Conservation (phyloP, 2,888 invertebrate genomes). For the Phania funesta region DNA sequence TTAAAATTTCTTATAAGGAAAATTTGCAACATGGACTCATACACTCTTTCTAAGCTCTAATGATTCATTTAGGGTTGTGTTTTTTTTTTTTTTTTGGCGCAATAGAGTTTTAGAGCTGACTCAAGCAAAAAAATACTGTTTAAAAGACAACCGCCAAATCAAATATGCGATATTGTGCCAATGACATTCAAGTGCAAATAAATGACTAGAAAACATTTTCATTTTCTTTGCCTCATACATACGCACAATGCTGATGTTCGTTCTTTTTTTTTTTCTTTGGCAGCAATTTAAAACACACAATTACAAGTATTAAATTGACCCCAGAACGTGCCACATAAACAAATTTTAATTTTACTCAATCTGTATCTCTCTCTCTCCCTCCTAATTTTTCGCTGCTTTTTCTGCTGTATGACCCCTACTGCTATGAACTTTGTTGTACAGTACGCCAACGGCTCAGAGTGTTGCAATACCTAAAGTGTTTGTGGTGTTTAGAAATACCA, state of each 20-base stretch:
- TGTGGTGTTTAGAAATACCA: slow-evolving; percentile 28
- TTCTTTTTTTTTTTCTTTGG: slow-evolving; percentile 29
- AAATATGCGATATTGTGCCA: slow-evolving; percentile 49
- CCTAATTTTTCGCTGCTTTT: not conserved
- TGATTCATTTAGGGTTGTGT: not conserved
- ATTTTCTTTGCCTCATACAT: slow-evolving; percentile 1
- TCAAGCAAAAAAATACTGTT: slow-evolving; percentile 1
- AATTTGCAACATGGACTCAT: not conserved
- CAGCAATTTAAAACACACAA: slow-evolving; percentile 59
- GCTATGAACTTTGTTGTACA: slow-evolving; percentile 1
- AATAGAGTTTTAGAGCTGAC: slow-evolving; percentile 19
- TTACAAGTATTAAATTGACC: slow-evolving; percentile 65
- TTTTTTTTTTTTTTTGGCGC: not conserved
- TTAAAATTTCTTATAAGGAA: not conserved
- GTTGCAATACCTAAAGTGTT: slow-evolving; percentile 37
- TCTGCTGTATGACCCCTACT: not conserved
- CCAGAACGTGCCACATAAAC: slow-evolving; percentile 58
- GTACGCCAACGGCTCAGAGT: slow-evolving; percentile 16
- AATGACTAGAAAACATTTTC: slow-evolving; percentile 18
- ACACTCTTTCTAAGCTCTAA: not conserved
- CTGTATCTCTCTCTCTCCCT: not conserved
- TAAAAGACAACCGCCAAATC: slow-evolving; percentile 39
- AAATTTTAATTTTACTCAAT: slow-evolving; percentile 7
- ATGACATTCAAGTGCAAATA: slow-evolving; percentile 53
- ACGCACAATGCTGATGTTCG: slow-evolving; percentile 3